A percentile compares a stretch with the other conserved stretches of the same genome.
phyloP scores from a whole-genome alignment of 2,113 vertebrate genomes.

The Chionomys nivalis region DNA sequence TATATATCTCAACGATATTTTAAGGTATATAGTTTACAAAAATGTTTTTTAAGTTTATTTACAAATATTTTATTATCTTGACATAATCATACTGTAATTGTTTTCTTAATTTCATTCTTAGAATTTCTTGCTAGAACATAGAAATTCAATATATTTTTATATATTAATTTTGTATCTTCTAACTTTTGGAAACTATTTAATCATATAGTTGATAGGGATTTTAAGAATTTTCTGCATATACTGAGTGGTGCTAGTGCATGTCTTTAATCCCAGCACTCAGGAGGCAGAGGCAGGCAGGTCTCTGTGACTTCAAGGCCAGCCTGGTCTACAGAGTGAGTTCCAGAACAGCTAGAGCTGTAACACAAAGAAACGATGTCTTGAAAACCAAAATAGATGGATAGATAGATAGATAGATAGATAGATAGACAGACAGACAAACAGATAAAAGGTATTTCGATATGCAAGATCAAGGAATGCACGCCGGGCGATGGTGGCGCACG shows the following conservation, averaged over 20 bases:
- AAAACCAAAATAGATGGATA: no score
- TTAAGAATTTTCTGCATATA: background rate
- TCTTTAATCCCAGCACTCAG: no score
- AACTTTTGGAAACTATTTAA: background rate
- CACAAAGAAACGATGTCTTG: no score
- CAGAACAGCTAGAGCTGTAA: no score
- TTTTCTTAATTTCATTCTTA: slow-evolving; percentile 23
- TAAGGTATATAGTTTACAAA: background rate
- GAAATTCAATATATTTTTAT: background rate
- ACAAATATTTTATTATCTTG: background rate
- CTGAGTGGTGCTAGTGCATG: no score
- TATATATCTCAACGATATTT: background rate
- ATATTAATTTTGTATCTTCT: background rate
- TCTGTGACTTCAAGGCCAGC: no score
- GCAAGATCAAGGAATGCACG: background rate
- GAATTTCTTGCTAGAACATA: background rate
- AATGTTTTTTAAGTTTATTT: slow-evolving; percentile 20
- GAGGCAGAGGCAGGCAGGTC: no score
- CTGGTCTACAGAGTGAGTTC: no score
- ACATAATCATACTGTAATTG: background rate
- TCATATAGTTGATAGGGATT: background rate
- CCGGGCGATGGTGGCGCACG: no score
- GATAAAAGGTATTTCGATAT: no score
- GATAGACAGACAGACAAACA: no score
- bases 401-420: no score